Base-by-base conservation (phyloP, 1,140 invertebrate species). In the Cyclargus thomasi region DNA sequence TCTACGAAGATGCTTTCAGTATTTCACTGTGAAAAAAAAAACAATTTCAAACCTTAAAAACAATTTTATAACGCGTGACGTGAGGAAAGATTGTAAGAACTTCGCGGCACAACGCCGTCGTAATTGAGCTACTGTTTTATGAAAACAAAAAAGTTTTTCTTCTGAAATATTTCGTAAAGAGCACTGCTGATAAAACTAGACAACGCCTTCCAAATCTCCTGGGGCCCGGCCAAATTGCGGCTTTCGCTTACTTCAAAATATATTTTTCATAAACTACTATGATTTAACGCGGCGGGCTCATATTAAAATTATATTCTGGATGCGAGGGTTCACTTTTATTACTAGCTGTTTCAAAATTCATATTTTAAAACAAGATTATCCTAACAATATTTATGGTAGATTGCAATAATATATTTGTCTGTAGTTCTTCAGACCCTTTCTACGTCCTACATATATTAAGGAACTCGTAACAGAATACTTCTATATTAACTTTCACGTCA, bases 261-360 rank as follows among this genome's bases (percentile, higher is more conserved):
- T 59, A 59, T 59, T 59, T 59, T 20, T 59, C 55, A 59, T 59
- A 59, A 18, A 47, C 39, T 47, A 47, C 14, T 47, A 47, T 47
- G 7, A 47, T 47, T 47, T 47, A 47, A 47, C 39, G 4, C 39
- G 39, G 11, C 39, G 14, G 10, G 17, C 18, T 59, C 10, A 20
- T 59, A 59, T 59, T 20, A 20, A 57, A 59, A 59, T 5, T 20
- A 11, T 55, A 59, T 11, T 47, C 39, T 3, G 39, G 1, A 47
- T 14, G 14, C 36, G 3, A 47, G 36, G 36, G 36, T 16, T 8
- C 36, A 47, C 36, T 47, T 47, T 47, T 47, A 47, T 47, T 47
- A 7, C 36, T 14, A 47, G 11, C 3, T 47, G 36, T 47, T 47
- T 8, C 14, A 16, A 47, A 47, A 47, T 47, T 47, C 36, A 47